Evolutionary conservation across 2,797 vertebrate species (phyloP).

Genomic region (Synaphobranchus kaupii): DNA sequence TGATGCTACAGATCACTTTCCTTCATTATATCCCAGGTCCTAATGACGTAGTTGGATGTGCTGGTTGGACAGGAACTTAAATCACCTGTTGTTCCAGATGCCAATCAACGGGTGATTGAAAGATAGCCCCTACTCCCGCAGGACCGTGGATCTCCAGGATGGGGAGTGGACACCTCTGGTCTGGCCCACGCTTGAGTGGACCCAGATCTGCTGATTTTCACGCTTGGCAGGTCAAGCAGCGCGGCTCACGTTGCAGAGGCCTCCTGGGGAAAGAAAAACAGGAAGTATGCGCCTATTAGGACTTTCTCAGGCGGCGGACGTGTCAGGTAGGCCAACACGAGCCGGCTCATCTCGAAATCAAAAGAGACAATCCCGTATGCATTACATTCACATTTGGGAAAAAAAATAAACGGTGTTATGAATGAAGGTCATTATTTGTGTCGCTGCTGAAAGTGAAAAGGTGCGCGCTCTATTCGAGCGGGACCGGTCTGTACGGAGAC

Average conservation of each 20-base stretch:
- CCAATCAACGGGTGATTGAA: background rate
- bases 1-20: background rate
- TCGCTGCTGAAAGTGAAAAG: background rate
- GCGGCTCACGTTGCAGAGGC: background rate
- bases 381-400: background rate
- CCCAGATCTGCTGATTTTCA: conserved; percentile 3
- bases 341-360: background rate
- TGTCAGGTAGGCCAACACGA: background rate
- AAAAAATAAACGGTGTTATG: background rate
- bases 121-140: background rate
- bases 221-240: background rate
- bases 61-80: background rate
- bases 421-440: background rate
- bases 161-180: background rate
- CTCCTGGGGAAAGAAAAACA: background rate
- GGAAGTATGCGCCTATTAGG: background rate
- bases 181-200: background rate
- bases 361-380: background rate
- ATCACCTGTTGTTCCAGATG: background rate
- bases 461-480: background rate
- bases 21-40: background rate
- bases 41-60: background rate
- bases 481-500: background rate
- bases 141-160: background rate
- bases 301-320: background rate